Evolutionary conservation across 1,140 invertebrate genomes (phyloP), one percentile per base, ranked within the genome.

Genomic region (Aphelinus certus): DNA sequence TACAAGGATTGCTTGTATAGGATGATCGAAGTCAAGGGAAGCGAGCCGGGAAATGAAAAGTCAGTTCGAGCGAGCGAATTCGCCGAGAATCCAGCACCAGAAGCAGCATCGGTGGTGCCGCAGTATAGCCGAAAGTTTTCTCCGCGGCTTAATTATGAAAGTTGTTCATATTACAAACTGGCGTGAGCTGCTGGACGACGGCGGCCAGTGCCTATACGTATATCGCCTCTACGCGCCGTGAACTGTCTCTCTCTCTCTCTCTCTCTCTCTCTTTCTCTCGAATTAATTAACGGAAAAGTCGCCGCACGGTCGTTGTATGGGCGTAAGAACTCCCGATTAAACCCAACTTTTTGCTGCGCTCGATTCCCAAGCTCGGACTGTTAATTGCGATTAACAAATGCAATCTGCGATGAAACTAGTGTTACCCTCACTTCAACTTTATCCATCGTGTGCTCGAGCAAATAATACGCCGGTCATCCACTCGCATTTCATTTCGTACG

Each of bases 271-370:
- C 7, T 47, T 10, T 7, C 46, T 79, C 77, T 65, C 74, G 78
- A 81, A 82, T 80, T 82, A 82, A 82, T 81, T 81, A 80, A 80
- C 78, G 81, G 78, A 80, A 81, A 81, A 80, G 75, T 77, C 68
- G 6, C 26, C 2, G 26, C 10, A 58, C 6, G 42, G 1, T 26
- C 26, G 56, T 4, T 7, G 3, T 57, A 57, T 57, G 60, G 43
- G 45, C 45, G 60, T 10, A 3, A 10, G 7, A 42, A 46, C 10
- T 48, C 43, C 42, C 45, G 61, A n/a, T 63, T 63, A 63, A n/a
- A 45, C 46, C 46, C 61, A 45, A 63, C 46, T 46, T 48, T 63
- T 48, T 7, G 10, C 61, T 7, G 60, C 45, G 7, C 57, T 5
- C 57, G 26, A 26, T 26, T n/a, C 1, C 1, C 4, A 60, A 7